Base-by-base conservation (phyloP, 1,140 invertebrate genomes). In the Drosophila ironensis region DNA sequence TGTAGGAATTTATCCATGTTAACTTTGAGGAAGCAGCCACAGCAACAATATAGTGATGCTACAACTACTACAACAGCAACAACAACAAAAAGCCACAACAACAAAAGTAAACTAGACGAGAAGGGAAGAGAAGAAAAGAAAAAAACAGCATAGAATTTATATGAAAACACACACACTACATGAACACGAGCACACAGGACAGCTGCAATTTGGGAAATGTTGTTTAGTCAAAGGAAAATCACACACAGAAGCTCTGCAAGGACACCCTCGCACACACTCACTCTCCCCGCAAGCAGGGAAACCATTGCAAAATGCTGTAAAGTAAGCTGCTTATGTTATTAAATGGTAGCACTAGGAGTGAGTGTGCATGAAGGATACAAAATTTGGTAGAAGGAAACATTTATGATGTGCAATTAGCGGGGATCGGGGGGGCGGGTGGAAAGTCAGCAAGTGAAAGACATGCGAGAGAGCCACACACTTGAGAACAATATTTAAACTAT, bases 1-100 rank as follows among this genome's bases (percentile, higher is more conserved):
- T 90, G 67, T 88, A 90, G 89, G 89, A 68, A 89, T 90, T 81
- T 90, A 90, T 80, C 89, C 88, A 59, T 90, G 88, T 90, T 90
- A 90, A 90, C 87, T 89, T 88, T 81, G 86, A 88, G 88, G 88
- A 88, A 81, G 68, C 84, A 72, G 54, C 38, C 46, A 27, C 50
- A 61, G 44, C 45, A 30, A 56, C 52, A 50, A 37, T 37, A 56
- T 41, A 73, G 48, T 45, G 63, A 67, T 68, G 63, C 50, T 46
- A 64, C 59, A 27, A 38, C 77, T 60, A 63, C 66, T 61, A 75
- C 75, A 33, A 75, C 61, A 46, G 63, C 54, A 54, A 59, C 53
- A 42, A 69, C 53, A 41, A 76, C 63, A 71, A 66, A 71, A 45
- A 45, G 61, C 56, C 50, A 30, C 66, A 70, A 72, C 61, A 73